These are phyloP conservation scores for Willowsia nigromaculata DNA, from an alignment of 2,888 invertebrate species.

Conservation along the genomic window DNA sequence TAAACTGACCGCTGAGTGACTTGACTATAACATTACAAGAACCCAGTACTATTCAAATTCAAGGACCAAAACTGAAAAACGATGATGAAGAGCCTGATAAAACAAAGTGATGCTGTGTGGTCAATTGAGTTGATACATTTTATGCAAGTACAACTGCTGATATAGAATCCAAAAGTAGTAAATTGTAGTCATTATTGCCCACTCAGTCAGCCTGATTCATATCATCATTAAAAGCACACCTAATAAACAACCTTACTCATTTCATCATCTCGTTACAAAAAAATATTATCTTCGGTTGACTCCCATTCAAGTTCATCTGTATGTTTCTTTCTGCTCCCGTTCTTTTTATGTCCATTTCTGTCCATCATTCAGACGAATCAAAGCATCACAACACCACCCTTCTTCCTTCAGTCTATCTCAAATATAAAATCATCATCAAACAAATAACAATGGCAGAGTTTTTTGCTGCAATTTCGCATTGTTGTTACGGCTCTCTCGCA, in stretches of 20 bases:
- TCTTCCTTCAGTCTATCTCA: constrained; percentile 38
- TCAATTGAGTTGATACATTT: constrained; percentile 19
- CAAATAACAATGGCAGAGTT: constrained; percentile 26
- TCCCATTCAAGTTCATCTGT: constrained; percentile 48
- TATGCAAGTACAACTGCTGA: background rate
- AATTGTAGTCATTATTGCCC: background rate
- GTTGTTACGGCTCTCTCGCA: background rate
- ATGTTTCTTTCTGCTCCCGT: constrained; percentile 35
- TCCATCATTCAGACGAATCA: constrained; percentile 32
- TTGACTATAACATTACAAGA: background rate
- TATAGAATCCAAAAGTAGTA: background rate
- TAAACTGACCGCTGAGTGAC: constrained; percentile 4
- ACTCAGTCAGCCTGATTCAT: constrained; percentile 21
- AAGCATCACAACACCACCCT: constrained; percentile 42
- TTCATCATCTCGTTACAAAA: constrained; percentile 43
- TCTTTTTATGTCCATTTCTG: constrained; percentile 13
- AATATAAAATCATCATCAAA: constrained; percentile 19
- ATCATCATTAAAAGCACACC: constrained; percentile 61
- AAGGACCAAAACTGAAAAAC: constrained; percentile 29
- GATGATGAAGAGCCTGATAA: constrained; percentile 17
- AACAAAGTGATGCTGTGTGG: constrained; percentile 34
- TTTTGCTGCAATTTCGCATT: background rate
- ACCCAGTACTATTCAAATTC: constrained; percentile 8
- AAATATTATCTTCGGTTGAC: constrained; percentile 25
- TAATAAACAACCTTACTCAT: constrained; percentile 38